These are phyloP conservation scores for Psilopsiagon aymara DNA, from an alignment of 2,113 vertebrate species.

Conservation along the genomic window DNA sequence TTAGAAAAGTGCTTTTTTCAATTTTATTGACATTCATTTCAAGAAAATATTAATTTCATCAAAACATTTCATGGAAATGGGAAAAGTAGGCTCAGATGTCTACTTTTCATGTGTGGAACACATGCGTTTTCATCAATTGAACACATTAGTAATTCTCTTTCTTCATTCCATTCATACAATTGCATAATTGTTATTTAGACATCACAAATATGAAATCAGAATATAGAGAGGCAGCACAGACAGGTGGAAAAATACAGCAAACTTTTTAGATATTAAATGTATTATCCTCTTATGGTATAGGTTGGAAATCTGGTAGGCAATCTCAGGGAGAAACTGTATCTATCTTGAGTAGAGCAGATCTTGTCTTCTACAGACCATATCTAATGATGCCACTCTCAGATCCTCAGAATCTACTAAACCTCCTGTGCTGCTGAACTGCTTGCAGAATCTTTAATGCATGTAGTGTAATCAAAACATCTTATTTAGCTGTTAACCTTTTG, in stretches of 20 bases:
- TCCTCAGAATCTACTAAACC: neutral
- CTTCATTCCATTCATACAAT: neutral
- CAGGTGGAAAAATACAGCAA: neutral
- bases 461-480: neutral
- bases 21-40: neutral
- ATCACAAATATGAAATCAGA: neutral
- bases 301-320: neutral
- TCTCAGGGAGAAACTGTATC: neutral
- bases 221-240: neutral
- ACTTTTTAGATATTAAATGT: neutral
- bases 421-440: neutral
- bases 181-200: neutral
- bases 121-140: neutral
- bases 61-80: constrained; percentile 8
- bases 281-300: neutral
- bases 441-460: neutral
- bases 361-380: neutral
- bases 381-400: neutral
- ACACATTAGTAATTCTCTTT: neutral
- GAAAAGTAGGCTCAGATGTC: neutral
- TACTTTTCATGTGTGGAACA: neutral
- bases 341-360: neutral
- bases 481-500: neutral
- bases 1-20: constrained; percentile 26
- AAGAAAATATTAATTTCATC: neutral